These are phyloP conservation scores for Syngnathus scovelli DNA, from an alignment of 2,113 vertebrate genomes.

Conservation along the genomic window DNA sequence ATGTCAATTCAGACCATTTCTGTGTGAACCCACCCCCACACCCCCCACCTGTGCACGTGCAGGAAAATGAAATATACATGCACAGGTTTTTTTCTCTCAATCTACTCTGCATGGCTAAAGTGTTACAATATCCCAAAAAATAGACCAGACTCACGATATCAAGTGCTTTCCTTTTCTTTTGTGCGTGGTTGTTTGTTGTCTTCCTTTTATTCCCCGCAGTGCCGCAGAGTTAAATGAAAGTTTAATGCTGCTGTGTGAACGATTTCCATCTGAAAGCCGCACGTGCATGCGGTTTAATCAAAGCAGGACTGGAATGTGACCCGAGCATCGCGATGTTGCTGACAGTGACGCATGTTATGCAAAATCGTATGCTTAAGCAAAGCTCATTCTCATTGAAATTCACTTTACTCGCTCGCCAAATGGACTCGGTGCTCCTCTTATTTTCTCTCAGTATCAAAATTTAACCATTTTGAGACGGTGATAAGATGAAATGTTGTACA, in stretches of 20 bases:
- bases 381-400: neutral
- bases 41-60: neutral
- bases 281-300: neutral
- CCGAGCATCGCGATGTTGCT: neutral
- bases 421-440: too few species aligned
- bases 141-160: too few species aligned
- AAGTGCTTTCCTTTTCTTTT: neutral
- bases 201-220: neutral
- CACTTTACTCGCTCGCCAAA: too few species aligned
- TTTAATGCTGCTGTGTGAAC: neutral
- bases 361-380: neutral
- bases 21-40: constrained; percentile 11
- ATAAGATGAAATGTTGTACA: neutral
- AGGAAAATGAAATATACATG: neutral
- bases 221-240: neutral
- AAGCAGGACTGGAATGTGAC: neutral
- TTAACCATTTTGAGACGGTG: too few species aligned
- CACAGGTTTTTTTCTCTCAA: neutral
- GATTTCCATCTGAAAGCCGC: neutral
- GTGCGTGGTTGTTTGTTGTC: neutral
- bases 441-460: neutral
- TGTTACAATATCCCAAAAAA: constrained; percentile 6
- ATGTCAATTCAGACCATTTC: neutral
- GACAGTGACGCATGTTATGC: neutral
- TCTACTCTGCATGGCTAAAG: constrained; percentile 6